Base-by-base conservation (phyloP, 1,140 invertebrate species). In the Ceratina calcarata region DNA sequence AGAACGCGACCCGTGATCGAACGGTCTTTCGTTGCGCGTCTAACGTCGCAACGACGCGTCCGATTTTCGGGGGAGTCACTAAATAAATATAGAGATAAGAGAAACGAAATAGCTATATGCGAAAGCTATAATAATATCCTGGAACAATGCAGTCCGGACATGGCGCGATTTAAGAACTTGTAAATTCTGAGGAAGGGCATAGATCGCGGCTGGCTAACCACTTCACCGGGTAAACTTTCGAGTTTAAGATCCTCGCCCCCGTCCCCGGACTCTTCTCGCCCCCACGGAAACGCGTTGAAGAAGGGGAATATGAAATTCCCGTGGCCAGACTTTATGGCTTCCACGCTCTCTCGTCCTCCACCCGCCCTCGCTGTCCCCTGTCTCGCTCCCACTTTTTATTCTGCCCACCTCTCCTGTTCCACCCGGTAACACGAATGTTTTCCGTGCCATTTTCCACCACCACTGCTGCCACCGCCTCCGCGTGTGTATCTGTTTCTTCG, bases 211-310 rank as follows among this genome's bases (percentile, higher is more conserved):
- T 24, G 80, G 57, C 37, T 78, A 78, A 65, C 79, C 80, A 80
- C 80, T 85, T 73, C 68, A 65, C 57, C 66, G 76, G 80, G 84
- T 86, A 85, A 85, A 86, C 83, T 86, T 86, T 85, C 79, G 22
- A 72, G 85, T 82, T 86, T 82, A 86, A 85, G 84, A 86, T 85
- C 83, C 67, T 67, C 58, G 24, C 64, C 57, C 58, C 64, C 51
- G 55, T 8, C 58, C n/a, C 24, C 57, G 24, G 66, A 20, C 24
- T 32, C 32, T 37, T 22, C 75, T 67, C 57, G 15, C 20, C 15
- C 20, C 8, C n/a, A 18, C n/a, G 15, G 62, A 45, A 79, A 73
- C 49, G 65, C 60, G 66, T 77, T 64, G 20, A 80, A 77, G 71
- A 82, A 78, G 79, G 79, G 49, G 73, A 82, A 85, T 80, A 78